Percentiles rank a stretch among this genome's conserved stretches.
These are phyloP conservation scores for Mythimna ferrago DNA, from an alignment of 2,888 invertebrate species.

Conservation along the genomic window DNA sequence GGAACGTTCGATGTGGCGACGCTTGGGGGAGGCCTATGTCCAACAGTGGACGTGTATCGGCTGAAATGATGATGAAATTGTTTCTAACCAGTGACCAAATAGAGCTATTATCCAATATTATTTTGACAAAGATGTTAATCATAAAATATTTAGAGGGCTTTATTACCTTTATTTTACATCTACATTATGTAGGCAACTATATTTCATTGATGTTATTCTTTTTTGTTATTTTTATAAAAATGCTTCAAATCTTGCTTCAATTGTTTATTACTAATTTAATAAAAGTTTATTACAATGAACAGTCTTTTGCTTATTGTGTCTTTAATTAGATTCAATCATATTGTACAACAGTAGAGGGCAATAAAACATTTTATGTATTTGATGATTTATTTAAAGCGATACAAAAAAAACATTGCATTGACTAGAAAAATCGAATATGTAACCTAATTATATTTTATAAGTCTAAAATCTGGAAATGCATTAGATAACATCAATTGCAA, in stretches of 20 bases:
- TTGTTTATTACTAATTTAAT: conserved; percentile 51
- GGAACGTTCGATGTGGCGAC: too few relatives aligned
- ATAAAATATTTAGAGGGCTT: conserved; percentile 33
- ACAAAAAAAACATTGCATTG: conserved; percentile 86
- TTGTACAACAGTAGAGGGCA: conserved; percentile 5
- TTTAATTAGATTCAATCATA: not conserved
- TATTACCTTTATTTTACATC: conserved; percentile 30
- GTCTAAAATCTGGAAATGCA: conserved; percentile 73
- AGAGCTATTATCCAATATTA: conserved; percentile 37
- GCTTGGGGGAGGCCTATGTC: too few relatives aligned
- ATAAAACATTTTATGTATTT: conserved; percentile 62
- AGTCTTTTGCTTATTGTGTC: conserved; percentile 8
- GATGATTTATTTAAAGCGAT: conserved; percentile 88
- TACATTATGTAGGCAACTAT: conserved; percentile 31
- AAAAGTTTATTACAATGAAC: conserved; percentile 35
- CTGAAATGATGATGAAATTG: not conserved
- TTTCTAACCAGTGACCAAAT: conserved; percentile 42
- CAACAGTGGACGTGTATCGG: too few relatives aligned
- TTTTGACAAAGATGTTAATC: conserved; percentile 41
- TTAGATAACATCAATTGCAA: conserved; percentile 55
- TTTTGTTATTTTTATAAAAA: conserved; percentile 49
- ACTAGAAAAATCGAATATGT: conserved; percentile 86
- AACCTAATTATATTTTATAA: conserved; percentile 73
- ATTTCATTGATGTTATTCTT: conserved; percentile 34
- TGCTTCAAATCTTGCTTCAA: conserved; percentile 45